phyloP scores from a whole-genome alignment of 2,888 invertebrate species.

The Parelbella ahira region DNA sequence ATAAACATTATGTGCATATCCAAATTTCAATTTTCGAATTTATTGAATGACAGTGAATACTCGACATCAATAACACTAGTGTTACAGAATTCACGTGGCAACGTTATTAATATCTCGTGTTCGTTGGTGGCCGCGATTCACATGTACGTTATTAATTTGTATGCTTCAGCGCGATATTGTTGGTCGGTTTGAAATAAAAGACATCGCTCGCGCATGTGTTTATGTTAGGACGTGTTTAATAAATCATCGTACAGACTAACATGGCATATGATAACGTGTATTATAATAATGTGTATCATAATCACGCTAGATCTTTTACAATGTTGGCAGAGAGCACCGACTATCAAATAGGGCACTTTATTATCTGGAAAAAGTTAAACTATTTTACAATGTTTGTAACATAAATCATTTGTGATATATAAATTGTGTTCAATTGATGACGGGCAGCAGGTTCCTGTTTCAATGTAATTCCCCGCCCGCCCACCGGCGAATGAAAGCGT shows the following conservation, averaged over 20 bases:
- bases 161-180: slow-evolving; percentile 8
- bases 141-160: slow-evolving; percentile 13
- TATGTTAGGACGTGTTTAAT: slow-evolving; percentile 10
- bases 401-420: too few species aligned
- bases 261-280: too few species aligned
- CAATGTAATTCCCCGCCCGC: neutral
- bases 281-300: too few species aligned
- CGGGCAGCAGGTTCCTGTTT: too few species aligned
- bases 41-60: slow-evolving; percentile 14
- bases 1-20: too few species aligned
- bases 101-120: slow-evolving; percentile 16
- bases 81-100: slow-evolving; percentile 8
- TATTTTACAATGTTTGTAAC: too few species aligned
- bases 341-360: too few species aligned
- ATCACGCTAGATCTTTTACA: too few species aligned
- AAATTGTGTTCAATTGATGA: too few species aligned
- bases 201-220: slow-evolving; percentile 3
- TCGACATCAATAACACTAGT: slow-evolving; percentile 6
- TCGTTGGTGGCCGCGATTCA: slow-evolving; percentile 20
- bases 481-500: neutral
- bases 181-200: slow-evolving; percentile 16
- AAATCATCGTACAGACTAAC: slow-evolving; percentile 2
- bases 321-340: too few species aligned
- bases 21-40: slow-evolving; percentile 18
- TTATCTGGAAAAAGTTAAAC: too few species aligned